Conservation (phyloP, 2,888 invertebrate species). For the Oscheius onirici region DNA sequence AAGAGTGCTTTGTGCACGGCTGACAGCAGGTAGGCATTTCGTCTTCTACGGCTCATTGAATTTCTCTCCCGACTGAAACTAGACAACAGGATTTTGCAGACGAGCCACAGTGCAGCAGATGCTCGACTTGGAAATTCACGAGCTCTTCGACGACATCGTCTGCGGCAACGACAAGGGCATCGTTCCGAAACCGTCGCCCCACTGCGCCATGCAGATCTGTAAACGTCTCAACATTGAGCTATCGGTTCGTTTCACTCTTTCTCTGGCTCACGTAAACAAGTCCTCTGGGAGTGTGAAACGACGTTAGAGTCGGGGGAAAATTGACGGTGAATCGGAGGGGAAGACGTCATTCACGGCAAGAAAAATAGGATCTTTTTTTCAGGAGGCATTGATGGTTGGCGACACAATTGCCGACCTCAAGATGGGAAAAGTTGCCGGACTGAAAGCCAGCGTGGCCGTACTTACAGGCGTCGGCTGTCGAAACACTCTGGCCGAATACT, state of each 20-base stretch:
- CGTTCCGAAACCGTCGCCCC: conserved; percentile 73
- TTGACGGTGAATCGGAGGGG: background rate
- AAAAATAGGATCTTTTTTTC: conserved; percentile 34
- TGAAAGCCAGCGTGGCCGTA: conserved; percentile 73
- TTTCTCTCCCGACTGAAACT: background rate
- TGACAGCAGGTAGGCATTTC: conserved; percentile 69
- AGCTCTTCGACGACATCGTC: conserved; percentile 72
- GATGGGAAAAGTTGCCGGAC: conserved; percentile 73
- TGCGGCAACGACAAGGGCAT: conserved; percentile 74
- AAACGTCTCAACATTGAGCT: conserved; percentile 61
- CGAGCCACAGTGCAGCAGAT: conserved; percentile 65
- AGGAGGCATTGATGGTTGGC: conserved; percentile 73
- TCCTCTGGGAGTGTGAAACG: conserved; percentile 2
- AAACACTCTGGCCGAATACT: conserved; percentile 65
- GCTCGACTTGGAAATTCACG: conserved; percentile 58
- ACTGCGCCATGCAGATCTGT: conserved; percentile 72
- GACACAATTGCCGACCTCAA: conserved; percentile 74
- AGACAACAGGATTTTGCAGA: conserved; percentile 21
- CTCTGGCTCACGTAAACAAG: conserved; percentile 13
- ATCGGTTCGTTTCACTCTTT: conserved; percentile 45
- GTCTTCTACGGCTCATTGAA: background rate
- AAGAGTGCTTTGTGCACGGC: conserved; percentile 74
- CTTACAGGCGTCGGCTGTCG: conserved; percentile 72
- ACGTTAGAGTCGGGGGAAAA: conserved; percentile 14
- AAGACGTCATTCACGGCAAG: conserved; percentile 1